Evolutionary conservation across 2,888 invertebrate genomes (phyloP).

Genomic region (Metopia argyrocephala): DNA sequence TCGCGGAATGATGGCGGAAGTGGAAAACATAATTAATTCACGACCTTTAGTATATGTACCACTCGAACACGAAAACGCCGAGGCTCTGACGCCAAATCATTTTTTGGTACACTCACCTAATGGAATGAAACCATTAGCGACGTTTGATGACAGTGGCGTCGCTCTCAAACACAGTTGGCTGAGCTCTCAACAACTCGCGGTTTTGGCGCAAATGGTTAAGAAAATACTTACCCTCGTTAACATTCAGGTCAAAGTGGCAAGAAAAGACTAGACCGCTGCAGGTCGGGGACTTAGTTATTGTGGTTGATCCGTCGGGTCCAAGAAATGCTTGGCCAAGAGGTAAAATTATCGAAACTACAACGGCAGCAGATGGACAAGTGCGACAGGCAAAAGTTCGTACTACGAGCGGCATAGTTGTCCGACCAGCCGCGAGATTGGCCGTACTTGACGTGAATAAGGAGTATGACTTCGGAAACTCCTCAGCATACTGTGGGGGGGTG

Average conservation of each 20-base stretch:
- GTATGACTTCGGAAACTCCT: constrained; percentile 25
- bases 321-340: constrained; percentile 22
- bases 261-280: constrained; percentile 14
- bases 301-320: constrained; percentile 22
- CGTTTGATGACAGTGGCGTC: constrained; percentile 5
- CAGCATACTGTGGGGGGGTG: constrained; percentile 21
- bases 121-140: constrained; percentile 48
- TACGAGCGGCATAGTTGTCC: constrained; percentile 14
- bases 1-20: too few relatives aligned
- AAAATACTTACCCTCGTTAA: constrained; percentile 33
- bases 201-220: constrained; percentile 26
- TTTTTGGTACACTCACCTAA: constrained; percentile 35
- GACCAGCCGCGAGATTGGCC: constrained; percentile 24
- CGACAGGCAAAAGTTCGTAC: constrained; percentile 22
- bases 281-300: constrained; percentile 19
- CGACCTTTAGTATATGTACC: neutral
- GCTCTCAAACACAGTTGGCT: constrained; percentile 12
- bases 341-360: constrained; percentile 9
- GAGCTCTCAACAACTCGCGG: constrained; percentile 9
- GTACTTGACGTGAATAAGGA: constrained; percentile 13
- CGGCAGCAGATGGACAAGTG: constrained; percentile 31
- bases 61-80: neutral
- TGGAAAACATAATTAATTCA: neutral
- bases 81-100: constrained; percentile 21
- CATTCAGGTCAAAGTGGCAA: constrained; percentile 21